Base-by-base conservation (phyloP, 2,797 vertebrate genomes). In the Karalla daura region DNA sequence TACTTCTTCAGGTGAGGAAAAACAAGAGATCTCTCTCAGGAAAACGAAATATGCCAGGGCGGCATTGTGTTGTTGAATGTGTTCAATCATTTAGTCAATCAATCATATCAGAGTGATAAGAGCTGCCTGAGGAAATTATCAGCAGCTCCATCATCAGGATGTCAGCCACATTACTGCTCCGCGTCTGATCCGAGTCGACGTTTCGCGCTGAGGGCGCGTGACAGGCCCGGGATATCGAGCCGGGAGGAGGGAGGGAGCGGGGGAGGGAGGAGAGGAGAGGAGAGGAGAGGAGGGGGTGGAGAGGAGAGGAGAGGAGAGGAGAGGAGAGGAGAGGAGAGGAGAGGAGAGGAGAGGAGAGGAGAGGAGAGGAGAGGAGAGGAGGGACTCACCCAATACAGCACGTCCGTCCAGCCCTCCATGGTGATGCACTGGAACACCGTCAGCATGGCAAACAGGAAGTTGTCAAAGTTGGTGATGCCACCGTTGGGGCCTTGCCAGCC, bases 391-490 rank as follows among this genome's bases (percentile, higher is more conserved):
- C 97, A 99, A 91, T 99, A 99, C 5, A 99, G 93, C 70, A 99
- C 98, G 12, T 99, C 97, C 0, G 98, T 99, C 98, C 98, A 99
- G 47, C 98, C 98, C 90, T 99, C 98, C 98, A 99, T 99, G 61
- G 98, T 99, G 86, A 99, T 99, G 56, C 98, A 99, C 93, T 99
- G 98, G 85, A 99, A 99, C 78, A 99, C 98, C 1, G 98, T 98
- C 86, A 99, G 92, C 98, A 99, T 99, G 37, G 98, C 98, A 83
- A 99, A 99, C 61, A 97, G 94, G 92, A 99, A 99, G 90, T 99
- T 99, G 92, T 99, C 98, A 1, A 99, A 99, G 91, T 98, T 99
- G 80, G 97, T 99, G 86, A 99, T 99, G 89, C 98, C 98, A 59
- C 94, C 95, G 0, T 99, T 99, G 4, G 98, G 98, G 68, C 98